Conservation (phyloP, 1,140 invertebrate genomes). For the Aphaenogaster floridana region DNA sequence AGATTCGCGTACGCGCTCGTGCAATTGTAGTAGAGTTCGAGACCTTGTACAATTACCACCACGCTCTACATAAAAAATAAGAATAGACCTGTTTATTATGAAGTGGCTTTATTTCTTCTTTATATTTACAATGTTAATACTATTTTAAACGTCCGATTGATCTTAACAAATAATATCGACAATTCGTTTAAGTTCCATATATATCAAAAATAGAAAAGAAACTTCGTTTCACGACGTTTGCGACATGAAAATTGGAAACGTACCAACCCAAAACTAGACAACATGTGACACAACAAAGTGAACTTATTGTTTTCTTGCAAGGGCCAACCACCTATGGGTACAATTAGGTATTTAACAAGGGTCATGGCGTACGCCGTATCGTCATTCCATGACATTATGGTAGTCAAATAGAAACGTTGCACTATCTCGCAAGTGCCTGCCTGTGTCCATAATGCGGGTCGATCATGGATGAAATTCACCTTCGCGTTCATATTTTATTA, state of each 20-base stretch:
- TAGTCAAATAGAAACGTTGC: not conserved
- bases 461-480: not conserved
- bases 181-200: not conserved
- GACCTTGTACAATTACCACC: slow-evolving; percentile 7
- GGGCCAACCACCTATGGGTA: slow-evolving; percentile 67
- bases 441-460: slow-evolving; percentile 22
- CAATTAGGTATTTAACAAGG: slow-evolving; percentile 44
- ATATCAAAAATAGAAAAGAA: not conserved
- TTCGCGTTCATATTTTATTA: slow-evolving; percentile 37
- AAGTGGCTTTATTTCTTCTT: not conserved
- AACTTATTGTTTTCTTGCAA: slow-evolving; percentile 38
- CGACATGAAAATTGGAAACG: slow-evolving; percentile 6
- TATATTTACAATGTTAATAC: not conserved
- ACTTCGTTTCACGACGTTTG: not conserved
- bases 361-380: slow-evolving; percentile 58
- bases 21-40: slow-evolving; percentile 51
- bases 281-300: not conserved
- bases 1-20: slow-evolving; percentile 40
- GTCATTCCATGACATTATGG: slow-evolving; percentile 14
- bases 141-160: not conserved
- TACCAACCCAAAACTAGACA: slow-evolving; percentile 39
- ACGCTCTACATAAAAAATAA: slow-evolving; percentile 34
- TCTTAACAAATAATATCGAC: not conserved
- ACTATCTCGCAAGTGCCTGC: not conserved
- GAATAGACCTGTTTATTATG: not conserved